These are phyloP conservation scores for Dendrolimus punctatus DNA, from an alignment of 1,140 invertebrate genomes.

Conservation along the genomic window DNA sequence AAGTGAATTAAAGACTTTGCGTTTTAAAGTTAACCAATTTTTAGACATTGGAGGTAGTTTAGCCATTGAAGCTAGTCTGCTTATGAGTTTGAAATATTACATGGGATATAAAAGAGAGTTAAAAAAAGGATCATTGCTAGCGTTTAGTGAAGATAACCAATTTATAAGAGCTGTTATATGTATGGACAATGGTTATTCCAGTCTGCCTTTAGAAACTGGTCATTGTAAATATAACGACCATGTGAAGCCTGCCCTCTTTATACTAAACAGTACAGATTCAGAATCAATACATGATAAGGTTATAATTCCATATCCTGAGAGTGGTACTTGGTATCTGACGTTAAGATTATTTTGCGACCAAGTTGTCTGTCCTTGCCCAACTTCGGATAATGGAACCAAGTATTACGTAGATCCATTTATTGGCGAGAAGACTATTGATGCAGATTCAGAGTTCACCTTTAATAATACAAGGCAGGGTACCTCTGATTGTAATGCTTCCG, in stretches of 20 bases:
- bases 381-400: constrained; percentile 50
- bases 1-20: constrained; percentile 73
- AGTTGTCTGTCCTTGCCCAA: constrained; percentile 58
- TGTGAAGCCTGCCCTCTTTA: constrained; percentile 66
- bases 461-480: constrained; percentile 37
- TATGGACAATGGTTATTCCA: constrained; percentile 68
- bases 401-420: constrained; percentile 46
- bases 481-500: constrained; percentile 42
- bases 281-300: constrained; percentile 73
- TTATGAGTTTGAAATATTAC: constrained; percentile 70
- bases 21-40: constrained; percentile 77
- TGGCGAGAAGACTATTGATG: constrained; percentile 15
- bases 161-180: constrained; percentile 73
- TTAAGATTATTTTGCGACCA: constrained; percentile 76
- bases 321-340: constrained; percentile 83
- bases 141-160: constrained; percentile 55
- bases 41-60: constrained; percentile 82
- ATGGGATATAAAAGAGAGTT: constrained; percentile 62
- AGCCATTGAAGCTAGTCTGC: constrained; percentile 75
- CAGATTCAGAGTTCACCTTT: neutral
- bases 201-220: constrained; percentile 72
- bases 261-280: constrained; percentile 73
- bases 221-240: constrained; percentile 71
- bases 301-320: constrained; percentile 85
- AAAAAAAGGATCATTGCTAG: constrained; percentile 38